Conservation (phyloP, 92 coral and sea anemone genomes). For the Siderastrea radians region DNA sequence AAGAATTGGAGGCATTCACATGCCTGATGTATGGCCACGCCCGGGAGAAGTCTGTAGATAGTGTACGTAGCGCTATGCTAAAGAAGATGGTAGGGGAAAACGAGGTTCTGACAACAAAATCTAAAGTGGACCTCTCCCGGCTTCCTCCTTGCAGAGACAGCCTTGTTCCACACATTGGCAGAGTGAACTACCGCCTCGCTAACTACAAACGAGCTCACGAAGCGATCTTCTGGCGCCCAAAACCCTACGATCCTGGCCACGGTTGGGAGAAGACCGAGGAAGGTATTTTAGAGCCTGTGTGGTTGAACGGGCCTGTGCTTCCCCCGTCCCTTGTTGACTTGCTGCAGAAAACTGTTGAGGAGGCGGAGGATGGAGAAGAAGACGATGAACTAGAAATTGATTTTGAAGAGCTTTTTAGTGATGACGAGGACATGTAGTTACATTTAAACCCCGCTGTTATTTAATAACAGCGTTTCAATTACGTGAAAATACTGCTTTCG, state of each 20-base stretch:
- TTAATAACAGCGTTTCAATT: no score
- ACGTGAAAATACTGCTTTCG: background rate
- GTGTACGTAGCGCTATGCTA: background rate
- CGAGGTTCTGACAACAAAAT: conserved; percentile 12
- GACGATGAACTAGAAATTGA: conserved; percentile 16
- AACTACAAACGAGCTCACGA: no score
- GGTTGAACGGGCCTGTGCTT: conserved; percentile 33
- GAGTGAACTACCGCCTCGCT: conserved; percentile 24
- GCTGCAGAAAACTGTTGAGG: conserved; percentile 7
- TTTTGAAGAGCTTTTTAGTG: conserved; percentile 2
- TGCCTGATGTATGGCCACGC: no score
- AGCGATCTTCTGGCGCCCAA: no score
- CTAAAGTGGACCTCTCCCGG: conserved; percentile 52
- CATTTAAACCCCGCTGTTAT: no score
- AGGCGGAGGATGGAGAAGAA: background rate
- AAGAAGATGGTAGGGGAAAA: no score
- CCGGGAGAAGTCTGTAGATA: background rate
- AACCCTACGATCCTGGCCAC: no score
- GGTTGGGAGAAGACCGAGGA: no score
- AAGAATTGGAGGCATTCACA: background rate
- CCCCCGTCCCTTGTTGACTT: conserved; percentile 51
- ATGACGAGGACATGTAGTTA: background rate
- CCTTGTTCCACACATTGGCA: conserved; percentile 32
- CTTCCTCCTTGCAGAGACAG: conserved; percentile 63
- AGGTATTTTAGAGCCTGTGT: conserved; percentile 9